These are phyloP conservation scores for Phycodurus eques DNA, from an alignment of 2,113 vertebrate species.

Conservation along the genomic window DNA sequence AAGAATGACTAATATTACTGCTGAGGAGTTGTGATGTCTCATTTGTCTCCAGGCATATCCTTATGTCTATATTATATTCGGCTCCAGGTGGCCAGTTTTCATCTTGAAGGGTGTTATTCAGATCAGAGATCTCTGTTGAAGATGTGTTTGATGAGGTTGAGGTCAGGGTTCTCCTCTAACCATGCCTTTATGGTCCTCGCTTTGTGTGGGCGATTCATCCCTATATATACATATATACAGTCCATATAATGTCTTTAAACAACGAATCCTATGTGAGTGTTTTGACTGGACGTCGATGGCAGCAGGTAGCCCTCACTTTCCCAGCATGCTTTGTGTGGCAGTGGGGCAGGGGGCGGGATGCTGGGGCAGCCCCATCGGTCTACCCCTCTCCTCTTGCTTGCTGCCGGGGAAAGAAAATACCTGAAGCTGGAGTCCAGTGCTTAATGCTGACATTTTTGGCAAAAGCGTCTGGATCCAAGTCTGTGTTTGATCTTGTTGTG, in stretches of 20 bases:
- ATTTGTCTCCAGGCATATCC: too few relatives aligned
- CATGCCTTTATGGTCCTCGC: neutral
- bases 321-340: slow-evolving; percentile 12
- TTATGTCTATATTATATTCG: too few relatives aligned
- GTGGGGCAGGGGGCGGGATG: too few relatives aligned
- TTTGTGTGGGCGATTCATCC: too few relatives aligned
- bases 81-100: neutral
- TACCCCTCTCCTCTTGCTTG: slow-evolving; percentile 42
- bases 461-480: slow-evolving; percentile 67
- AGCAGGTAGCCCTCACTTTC: slow-evolving; percentile 49
- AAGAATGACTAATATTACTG: too few relatives aligned
- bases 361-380: slow-evolving; percentile 55
- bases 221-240: neutral
- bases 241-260: neutral
- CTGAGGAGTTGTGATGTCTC: too few relatives aligned
- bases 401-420: slow-evolving; percentile 76
- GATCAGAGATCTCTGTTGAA: neutral
- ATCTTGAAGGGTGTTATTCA: neutral
- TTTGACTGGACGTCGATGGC: slow-evolving; percentile 25
- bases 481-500: slow-evolving; percentile 70
- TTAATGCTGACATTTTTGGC: slow-evolving; percentile 74
- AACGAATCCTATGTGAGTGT: slow-evolving; percentile 18
- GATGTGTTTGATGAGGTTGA: neutral
- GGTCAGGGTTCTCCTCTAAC: neutral
- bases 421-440: slow-evolving; percentile 66